Conservation (phyloP, 2,113 vertebrate species). For the Pseudorasbora parva region DNA sequence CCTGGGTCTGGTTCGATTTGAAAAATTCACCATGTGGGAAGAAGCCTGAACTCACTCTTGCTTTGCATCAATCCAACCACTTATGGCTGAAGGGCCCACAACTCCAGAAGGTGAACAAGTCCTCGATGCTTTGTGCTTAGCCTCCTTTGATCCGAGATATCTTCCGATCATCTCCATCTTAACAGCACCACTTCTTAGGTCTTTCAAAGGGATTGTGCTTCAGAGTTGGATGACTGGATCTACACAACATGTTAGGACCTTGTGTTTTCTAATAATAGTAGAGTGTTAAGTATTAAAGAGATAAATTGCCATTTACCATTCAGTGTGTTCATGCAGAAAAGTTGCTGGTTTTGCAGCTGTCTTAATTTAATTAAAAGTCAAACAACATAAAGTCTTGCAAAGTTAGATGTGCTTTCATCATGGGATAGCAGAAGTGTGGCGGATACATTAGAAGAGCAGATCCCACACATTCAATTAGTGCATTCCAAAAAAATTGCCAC, state of each 20-base stretch:
- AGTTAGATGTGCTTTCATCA: background rate
- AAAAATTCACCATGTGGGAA: constrained; percentile 34
- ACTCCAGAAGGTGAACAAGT: constrained; percentile 40
- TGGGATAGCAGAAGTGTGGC: constrained; percentile 24
- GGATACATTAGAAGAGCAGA: constrained; percentile 3
- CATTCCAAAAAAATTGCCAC: constrained; percentile 22
- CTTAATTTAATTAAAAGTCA: constrained; percentile 30
- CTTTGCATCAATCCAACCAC: constrained; percentile 7
- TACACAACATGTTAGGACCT: background rate
- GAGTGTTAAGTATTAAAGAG: constrained; percentile 14
- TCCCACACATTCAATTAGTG: constrained; percentile 33
- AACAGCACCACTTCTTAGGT: constrained; percentile 20
- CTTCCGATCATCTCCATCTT: constrained; percentile 29
- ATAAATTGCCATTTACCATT: background rate
- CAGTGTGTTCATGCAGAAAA: background rate
- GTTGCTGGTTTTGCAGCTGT: background rate
- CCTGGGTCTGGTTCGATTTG: constrained; percentile 1
- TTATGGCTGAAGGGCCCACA: constrained; percentile 20
- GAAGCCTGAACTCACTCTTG: too few relatives aligned
- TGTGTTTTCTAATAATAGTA: constrained; percentile 12
- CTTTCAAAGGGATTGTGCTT: background rate
- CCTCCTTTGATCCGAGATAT: constrained; percentile 34
- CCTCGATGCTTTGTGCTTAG: constrained; percentile 30
- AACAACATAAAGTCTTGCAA: background rate
- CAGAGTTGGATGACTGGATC: background rate